Base-by-base conservation (phyloP, 2,797 vertebrate species). In the Odontamblyopus lacepedii region DNA sequence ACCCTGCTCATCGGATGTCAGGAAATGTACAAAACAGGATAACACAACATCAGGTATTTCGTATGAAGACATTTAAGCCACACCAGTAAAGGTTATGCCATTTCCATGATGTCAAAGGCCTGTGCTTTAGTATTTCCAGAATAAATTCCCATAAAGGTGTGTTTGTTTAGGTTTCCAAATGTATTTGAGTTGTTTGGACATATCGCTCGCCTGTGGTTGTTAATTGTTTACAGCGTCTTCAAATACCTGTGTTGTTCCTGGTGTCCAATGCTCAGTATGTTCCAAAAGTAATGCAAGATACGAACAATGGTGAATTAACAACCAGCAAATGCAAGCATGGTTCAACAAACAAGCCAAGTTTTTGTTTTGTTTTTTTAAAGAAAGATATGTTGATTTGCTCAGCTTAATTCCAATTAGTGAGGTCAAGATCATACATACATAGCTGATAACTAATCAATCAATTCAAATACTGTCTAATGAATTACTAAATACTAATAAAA, bases 1-100 rank as follows among this genome's bases (percentile, higher is more conserved):
- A 70, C 76, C 78, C 77, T 86, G 83, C 88, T 90, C 90, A 87
- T 91, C 91, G 83, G 83, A 78, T 86, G 85, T 85, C 88, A 91
- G 90, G 87, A 93, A 91, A 93, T 92, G 87, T 90, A 86, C 88
- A 89, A 91, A 92, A 90, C 92, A 92, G 90, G 88, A 92, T 83
- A 89, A 78, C 72, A 48, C 76, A 79, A 75, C 78, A 75, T 79
- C 85, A 88, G 83, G 79, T 85, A 86, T 87, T 87, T 87, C 80
- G 88, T 83, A 30, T 82, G 86, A 85, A 74, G 57, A 30, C 26
- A 29, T 67, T 51, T 73, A 79, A 74, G 79, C 81, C 78, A 85
- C 78, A 84, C 73, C 71, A 35, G 74, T 73, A 81, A 85, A 88
- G 83, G 82, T 76, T 83, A 72, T 64, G 27, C 74, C 71, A 74